These are phyloP conservation scores for Agrochola lota DNA, from an alignment of 2,888 invertebrate species.

Conservation along the genomic window DNA sequence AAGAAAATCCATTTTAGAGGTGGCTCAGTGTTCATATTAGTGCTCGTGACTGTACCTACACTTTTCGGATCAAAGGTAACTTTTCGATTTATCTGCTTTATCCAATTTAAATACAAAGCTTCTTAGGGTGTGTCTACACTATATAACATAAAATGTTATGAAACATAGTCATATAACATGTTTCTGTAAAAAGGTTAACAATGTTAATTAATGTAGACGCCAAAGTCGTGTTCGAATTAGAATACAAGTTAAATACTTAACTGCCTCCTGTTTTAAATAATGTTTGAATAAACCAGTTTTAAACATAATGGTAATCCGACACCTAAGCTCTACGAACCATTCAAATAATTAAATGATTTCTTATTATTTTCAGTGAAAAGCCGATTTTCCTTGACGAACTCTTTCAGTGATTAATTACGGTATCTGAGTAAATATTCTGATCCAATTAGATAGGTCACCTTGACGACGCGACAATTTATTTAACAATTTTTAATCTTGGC, in stretches of 20 bases:
- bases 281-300: neutral
- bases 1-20: neutral
- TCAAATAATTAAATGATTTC: neutral
- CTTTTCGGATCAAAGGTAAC: neutral
- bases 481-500: neutral
- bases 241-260: too few species aligned
- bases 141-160: too few species aligned
- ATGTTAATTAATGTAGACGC: too few species aligned
- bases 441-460: neutral
- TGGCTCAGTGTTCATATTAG: too few species aligned
- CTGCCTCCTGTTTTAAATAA: neutral
- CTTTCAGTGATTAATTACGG: neutral
- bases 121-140: neutral
- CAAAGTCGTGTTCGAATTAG: neutral
- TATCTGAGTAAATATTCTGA: neutral
- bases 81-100: neutral
- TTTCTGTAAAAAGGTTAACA: too few species aligned
- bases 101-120: neutral
- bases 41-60: neutral
- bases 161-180: too few species aligned
- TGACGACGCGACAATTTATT: neutral
- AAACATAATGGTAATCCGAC: constrained; percentile 5
- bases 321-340: neutral
- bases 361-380: neutral
- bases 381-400: neutral